Evolutionary conservation across 2,888 invertebrate genomes (phyloP).

Genomic region (Rotaria macrura): DNA sequence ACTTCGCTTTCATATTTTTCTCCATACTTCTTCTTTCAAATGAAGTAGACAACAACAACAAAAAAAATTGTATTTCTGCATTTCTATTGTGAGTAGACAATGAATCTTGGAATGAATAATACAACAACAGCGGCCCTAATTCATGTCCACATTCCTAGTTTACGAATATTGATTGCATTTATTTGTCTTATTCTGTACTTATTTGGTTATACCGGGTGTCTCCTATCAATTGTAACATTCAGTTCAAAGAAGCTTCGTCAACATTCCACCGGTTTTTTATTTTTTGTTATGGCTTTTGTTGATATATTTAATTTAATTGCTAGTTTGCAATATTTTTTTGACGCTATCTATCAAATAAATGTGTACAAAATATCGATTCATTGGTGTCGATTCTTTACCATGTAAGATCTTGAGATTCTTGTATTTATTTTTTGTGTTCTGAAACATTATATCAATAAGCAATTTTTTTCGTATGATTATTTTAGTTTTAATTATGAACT

Average conservation of each 20-base stretch:
- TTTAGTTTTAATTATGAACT: slow-evolving; percentile 9
- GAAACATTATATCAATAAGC: background rate
- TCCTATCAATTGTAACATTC: background rate
- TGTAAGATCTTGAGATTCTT: too few relatives aligned
- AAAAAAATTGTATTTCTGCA: background rate
- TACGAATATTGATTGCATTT: background rate
- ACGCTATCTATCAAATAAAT: background rate
- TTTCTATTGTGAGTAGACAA: background rate
- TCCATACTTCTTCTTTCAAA: background rate
- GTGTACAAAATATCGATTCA: background rate
- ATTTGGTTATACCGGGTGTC: background rate
- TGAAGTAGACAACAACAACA: background rate
- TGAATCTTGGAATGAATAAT: background rate
- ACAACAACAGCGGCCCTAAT: background rate
- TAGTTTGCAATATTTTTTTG: slow-evolving; percentile 12
- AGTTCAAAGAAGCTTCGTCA: background rate
- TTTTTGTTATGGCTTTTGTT: slow-evolving; percentile 16
- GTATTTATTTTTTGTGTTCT: background rate
- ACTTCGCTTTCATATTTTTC: background rate
- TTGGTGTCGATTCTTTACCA: slow-evolving; percentile 13
- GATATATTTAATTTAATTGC: slow-evolving; percentile 12
- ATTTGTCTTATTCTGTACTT: background rate
- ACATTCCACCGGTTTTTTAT: background rate
- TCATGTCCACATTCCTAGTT: background rate
- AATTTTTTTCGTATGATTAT: background rate